A percentile compares a stretch with the other conserved stretches of the same genome.
These are phyloP conservation scores for Pimpla rufipes DNA, from an alignment of 2,888 invertebrate genomes.

Conservation along the genomic window DNA sequence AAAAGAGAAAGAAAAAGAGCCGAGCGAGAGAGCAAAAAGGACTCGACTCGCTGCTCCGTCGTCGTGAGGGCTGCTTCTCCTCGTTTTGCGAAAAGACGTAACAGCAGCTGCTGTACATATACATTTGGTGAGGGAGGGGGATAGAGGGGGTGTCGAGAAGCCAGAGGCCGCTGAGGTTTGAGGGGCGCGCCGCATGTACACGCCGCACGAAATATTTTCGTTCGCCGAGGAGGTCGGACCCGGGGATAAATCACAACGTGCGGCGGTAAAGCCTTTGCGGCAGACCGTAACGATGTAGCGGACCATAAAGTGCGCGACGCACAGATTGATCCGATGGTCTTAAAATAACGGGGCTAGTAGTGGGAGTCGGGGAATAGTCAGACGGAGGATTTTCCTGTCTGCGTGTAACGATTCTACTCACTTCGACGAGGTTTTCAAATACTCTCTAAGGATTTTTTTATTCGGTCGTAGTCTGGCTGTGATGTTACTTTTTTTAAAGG, in stretches of 20 bases:
- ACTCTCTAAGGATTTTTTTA: too few relatives aligned
- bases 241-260: slow-evolving; percentile 46
- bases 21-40: neutral
- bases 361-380: slow-evolving; percentile 16
- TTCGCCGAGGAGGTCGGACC: slow-evolving; percentile 32
- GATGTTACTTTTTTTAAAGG: too few relatives aligned
- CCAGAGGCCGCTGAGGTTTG: slow-evolving; percentile 38
- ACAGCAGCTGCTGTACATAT: slow-evolving; percentile 7
- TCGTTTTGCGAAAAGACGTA: slow-evolving; percentile 7
- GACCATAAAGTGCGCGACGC: slow-evolving; percentile 5
- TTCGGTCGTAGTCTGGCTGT: too few relatives aligned
- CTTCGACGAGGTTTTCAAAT: too few relatives aligned
- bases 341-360: slow-evolving; percentile 17
- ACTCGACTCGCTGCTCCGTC: neutral
- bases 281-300: neutral
- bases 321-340: slow-evolving; percentile 3
- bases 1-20: slow-evolving; percentile 8
- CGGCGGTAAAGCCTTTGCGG: slow-evolving; percentile 8
- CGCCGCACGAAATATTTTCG: slow-evolving; percentile 49
- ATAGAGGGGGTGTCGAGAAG: slow-evolving; percentile 17
- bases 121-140: neutral
- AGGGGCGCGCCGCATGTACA: slow-evolving; percentile 48
- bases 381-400: neutral
- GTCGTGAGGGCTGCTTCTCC: slow-evolving; percentile 6
- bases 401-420: neutral